Evolutionary conservation across 2,797 vertebrate species (phyloP).

Genomic region (Kryptopterus vitreolus): DNA sequence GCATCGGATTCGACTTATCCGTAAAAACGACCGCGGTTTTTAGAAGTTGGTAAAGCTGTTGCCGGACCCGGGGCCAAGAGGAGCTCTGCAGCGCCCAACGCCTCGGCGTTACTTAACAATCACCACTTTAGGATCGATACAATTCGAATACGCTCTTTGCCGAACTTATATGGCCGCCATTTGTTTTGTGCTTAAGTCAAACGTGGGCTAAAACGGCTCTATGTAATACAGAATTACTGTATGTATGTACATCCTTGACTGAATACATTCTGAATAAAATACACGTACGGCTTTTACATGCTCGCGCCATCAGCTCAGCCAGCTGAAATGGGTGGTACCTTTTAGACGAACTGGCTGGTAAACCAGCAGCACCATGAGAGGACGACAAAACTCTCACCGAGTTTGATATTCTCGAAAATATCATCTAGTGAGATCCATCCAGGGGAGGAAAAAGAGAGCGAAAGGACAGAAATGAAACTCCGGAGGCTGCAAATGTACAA

Average conservation of each 20-base stretch:
- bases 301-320: background rate
- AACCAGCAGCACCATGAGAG: constrained; percentile 35
- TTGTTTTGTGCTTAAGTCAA: constrained; percentile 24
- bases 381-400: constrained; percentile 3
- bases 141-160: background rate
- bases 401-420: constrained; percentile 7
- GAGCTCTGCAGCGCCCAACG: background rate
- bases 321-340: constrained; percentile 17
- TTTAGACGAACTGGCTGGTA: constrained; percentile 26
- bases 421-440: constrained; percentile 1
- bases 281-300: constrained; percentile 11
- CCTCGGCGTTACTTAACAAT: background rate
- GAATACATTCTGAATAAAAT: constrained; percentile 32
- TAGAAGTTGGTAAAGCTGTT: background rate
- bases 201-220: constrained; percentile 5
- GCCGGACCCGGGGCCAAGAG: background rate
- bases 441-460: background rate
- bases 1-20: background rate
- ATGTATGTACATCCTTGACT: constrained; percentile 17
- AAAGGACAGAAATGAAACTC: background rate
- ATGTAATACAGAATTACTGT: constrained; percentile 9
- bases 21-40: background rate
- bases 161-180: background rate
- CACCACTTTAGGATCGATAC: background rate
- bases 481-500: background rate